These are phyloP conservation scores for Sapayoa aenigma DNA, from an alignment of 2,113 vertebrate genomes.

Conservation along the genomic window DNA sequence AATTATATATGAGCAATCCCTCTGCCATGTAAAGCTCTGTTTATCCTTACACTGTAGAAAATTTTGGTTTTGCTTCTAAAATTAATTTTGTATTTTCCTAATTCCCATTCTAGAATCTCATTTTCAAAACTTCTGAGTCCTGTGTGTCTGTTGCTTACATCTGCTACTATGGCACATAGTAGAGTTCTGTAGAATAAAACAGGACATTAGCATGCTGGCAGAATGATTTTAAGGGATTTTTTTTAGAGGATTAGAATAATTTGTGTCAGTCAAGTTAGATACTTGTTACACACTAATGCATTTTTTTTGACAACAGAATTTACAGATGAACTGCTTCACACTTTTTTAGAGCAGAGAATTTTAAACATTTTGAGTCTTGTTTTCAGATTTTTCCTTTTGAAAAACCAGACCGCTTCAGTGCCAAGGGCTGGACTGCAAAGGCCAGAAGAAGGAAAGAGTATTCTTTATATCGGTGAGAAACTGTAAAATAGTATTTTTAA, in stretches of 20 bases:
- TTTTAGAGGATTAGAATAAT: background rate
- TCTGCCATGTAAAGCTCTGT: background rate
- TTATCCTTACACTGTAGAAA: background rate
- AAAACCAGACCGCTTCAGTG: background rate
- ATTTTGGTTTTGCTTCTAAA: background rate
- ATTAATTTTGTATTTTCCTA: background rate
- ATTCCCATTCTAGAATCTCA: background rate
- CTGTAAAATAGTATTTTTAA: background rate
- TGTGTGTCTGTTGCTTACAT: background rate
- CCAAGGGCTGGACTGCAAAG: background rate
- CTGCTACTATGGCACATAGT: background rate
- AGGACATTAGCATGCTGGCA: background rate
- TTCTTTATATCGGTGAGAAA: background rate
- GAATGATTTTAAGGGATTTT: background rate
- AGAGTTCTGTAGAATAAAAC: background rate
- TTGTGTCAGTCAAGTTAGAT: background rate
- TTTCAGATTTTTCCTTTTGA: background rate
- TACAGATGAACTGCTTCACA: background rate
- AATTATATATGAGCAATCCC: background rate
- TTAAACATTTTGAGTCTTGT: background rate
- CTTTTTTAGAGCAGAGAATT: background rate
- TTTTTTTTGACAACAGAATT: background rate
- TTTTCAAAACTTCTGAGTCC: background rate
- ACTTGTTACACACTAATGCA: background rate
- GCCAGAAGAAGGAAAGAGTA: background rate